These are phyloP conservation scores for Platerodrilus igneus DNA, from an alignment of 2,888 invertebrate species.

Conservation along the genomic window DNA sequence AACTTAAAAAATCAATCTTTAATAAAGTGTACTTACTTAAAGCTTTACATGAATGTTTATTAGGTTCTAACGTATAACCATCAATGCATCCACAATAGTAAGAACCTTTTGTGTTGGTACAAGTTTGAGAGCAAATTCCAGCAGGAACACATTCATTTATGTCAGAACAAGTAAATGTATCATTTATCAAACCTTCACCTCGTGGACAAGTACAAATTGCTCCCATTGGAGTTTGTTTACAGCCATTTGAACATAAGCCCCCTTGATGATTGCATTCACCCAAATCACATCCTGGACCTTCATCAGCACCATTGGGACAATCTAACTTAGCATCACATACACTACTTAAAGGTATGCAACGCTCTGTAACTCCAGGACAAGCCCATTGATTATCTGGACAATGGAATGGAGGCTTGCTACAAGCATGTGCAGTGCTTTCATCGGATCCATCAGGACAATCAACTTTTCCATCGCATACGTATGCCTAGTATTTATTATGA, in stretches of 20 bases:
- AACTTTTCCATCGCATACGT: conserved; percentile 90
- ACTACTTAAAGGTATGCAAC: conserved; percentile 80
- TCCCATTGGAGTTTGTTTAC: conserved; percentile 82
- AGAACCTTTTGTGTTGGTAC: conserved; percentile 84
- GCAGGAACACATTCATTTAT: conserved; percentile 85
- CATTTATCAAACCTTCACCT: conserved; percentile 73
- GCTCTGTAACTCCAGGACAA: conserved; percentile 75
- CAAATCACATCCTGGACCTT: conserved; percentile 85
- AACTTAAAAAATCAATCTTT: conserved; percentile 18
- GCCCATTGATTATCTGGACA: conserved; percentile 78
- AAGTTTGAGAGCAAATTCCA: conserved; percentile 85
- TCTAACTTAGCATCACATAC: conserved; percentile 86
- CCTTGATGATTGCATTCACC: conserved; percentile 71
- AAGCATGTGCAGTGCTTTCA: conserved; percentile 78
- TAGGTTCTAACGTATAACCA: conserved; percentile 75
- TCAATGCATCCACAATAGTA: conserved; percentile 83
- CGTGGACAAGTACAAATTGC: conserved; percentile 85
- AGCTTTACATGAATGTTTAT: conserved; percentile 89
- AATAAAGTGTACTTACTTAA: conserved; percentile 54
- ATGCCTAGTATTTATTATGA: conserved; percentile 50
- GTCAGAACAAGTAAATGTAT: conserved; percentile 70
- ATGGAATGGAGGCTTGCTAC: conserved; percentile 70
- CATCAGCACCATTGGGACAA: conserved; percentile 92
- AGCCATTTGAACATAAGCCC: conserved; percentile 77
- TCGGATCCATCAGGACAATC: conserved; percentile 91